These are phyloP conservation scores for Micoletzkya japonica DNA, from an alignment of 2,888 invertebrate species.

Conservation along the genomic window DNA sequence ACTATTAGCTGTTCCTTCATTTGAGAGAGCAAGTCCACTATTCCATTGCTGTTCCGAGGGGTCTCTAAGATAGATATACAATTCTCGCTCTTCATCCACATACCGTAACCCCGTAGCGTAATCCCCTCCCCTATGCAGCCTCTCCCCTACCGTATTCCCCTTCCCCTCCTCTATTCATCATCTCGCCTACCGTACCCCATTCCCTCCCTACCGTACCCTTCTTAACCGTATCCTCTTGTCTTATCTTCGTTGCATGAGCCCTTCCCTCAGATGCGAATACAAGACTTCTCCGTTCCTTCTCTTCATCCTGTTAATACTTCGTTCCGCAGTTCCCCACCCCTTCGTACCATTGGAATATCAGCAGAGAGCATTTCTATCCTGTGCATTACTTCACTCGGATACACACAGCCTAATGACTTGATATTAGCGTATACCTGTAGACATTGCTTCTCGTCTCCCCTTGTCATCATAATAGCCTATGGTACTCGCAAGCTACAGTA, in stretches of 20 bases:
- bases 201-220: too few species aligned
- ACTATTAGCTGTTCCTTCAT: conserved; percentile 20
- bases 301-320: not conserved
- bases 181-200: too few species aligned
- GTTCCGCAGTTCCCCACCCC: not conserved
- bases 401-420: conserved; percentile 23
- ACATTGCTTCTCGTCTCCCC: too few species aligned
- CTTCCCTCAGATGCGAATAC: conserved; percentile 21
- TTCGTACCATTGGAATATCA: conserved; percentile 2
- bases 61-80: conserved; percentile 6
- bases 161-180: too few species aligned
- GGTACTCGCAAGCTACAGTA: not conserved
- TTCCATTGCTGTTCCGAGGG: conserved; percentile 1
- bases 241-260: conserved; percentile 22
- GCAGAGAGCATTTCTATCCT: conserved; percentile 13
- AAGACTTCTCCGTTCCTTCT: conserved; percentile 18
- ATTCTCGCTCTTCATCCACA: too few species aligned
- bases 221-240: conserved; percentile 9
- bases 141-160: too few species aligned
- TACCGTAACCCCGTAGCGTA: too few species aligned
- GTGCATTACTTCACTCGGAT: conserved; percentile 24
- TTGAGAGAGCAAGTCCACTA: not conserved
- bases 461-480: too few species aligned
- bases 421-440: conserved; percentile 27
- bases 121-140: too few species aligned